phyloP scores from a whole-genome alignment of 92 coral and sea anemone species.

The Plumapathes pennacea region DNA sequence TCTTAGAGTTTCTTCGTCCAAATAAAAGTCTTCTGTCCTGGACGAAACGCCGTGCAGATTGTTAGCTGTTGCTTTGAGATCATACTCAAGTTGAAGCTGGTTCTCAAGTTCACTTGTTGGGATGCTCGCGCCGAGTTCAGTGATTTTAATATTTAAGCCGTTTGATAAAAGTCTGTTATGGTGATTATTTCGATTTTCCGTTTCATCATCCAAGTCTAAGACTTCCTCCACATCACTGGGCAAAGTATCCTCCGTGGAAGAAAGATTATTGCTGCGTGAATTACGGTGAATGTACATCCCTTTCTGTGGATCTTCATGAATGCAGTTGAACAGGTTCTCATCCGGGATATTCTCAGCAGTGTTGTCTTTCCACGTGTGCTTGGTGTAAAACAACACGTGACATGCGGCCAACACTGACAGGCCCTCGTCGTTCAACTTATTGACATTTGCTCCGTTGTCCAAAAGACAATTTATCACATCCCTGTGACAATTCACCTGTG shows the following conservation, averaged over 20 bases:
- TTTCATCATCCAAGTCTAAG: no score
- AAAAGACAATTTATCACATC: slow-evolving; percentile 90
- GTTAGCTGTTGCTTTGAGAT: no score
- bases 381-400: slow-evolving; percentile 95
- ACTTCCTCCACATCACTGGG: not conserved
- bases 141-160: no score
- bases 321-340: slow-evolving; percentile 86
- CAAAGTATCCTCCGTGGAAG: not conserved
- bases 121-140: no score
- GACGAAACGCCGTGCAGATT: no score
- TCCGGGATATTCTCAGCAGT: slow-evolving; percentile 79
- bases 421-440: slow-evolving; percentile 94
- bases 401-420: slow-evolving; percentile 95
- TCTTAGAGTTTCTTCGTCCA: no score
- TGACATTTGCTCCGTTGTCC: slow-evolving; percentile 95
- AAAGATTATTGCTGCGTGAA: slow-evolving; percentile 45
- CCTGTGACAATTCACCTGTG: slow-evolving; percentile 92
- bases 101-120: no score
- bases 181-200: no score
- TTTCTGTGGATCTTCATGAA: slow-evolving; percentile 75
- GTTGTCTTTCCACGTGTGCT: slow-evolving; percentile 99
- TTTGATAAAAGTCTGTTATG: no score
- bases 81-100: no score
- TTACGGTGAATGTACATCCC: slow-evolving; percentile 83
- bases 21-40: no score